Evolutionary conservation across 1,140 invertebrate genomes (phyloP).

Genomic region (Potamilus streckersoni): DNA sequence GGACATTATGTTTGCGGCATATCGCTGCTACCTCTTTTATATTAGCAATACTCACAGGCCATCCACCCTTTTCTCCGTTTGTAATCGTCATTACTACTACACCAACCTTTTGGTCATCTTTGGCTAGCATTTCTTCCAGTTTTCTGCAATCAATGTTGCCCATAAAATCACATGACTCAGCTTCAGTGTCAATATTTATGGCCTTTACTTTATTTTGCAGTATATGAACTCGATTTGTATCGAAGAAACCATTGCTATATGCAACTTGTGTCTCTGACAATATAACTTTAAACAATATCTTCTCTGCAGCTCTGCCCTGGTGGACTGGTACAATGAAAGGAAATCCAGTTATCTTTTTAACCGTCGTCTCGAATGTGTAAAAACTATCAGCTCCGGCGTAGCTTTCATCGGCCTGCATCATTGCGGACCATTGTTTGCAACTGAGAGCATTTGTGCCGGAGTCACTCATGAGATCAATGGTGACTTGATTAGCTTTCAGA

Average conservation of each 20-base stretch:
- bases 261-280: neutral
- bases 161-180: neutral
- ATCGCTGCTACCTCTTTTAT: conserved; percentile 2
- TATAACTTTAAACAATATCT: conserved; percentile 4
- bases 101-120: neutral
- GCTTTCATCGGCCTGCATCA: conserved; percentile 26
- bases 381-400: conserved; percentile 21
- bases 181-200: conserved; percentile 9
- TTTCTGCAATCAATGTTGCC: conserved; percentile 7
- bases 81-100: conserved; percentile 22
- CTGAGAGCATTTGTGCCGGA: conserved; percentile 31
- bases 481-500: conserved; percentile 6
- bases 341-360: conserved; percentile 12
- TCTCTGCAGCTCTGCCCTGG: conserved; percentile 30
- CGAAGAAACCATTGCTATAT: conserved; percentile 8
- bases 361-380: conserved; percentile 6
- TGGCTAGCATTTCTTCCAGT: conserved; percentile 2
- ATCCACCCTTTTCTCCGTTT: conserved; percentile 14
- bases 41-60: conserved; percentile 18
- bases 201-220: neutral
- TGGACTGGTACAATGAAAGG: conserved; percentile 24
- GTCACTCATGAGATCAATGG: conserved; percentile 29
- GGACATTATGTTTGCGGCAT: neutral
- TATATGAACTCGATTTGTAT: conserved; percentile 14
- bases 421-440: conserved; percentile 7